Evolutionary conservation across 2,113 vertebrate species (phyloP), one percentile per base, ranked within the genome.

Genomic region (Lycocorax pyrrhopterus): DNA sequence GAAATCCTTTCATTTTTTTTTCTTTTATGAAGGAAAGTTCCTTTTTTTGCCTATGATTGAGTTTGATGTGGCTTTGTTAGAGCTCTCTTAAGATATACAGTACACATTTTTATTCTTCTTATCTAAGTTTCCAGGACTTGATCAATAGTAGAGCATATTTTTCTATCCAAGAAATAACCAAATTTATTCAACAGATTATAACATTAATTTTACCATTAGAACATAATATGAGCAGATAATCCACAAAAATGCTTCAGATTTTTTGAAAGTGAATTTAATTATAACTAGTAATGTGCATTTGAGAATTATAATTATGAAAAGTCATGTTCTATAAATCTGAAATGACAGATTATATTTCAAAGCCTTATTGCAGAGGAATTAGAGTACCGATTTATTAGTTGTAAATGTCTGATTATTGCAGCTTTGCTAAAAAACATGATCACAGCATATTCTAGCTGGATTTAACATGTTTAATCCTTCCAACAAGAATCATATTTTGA

Each of bases 321-420:
- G 96, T 96, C 97, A 87, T 98, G 97, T 98, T 98, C 97, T 97
- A 71, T 97, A 97, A 95, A 96, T 97, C 97, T 97, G 96, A 97
- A 98, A 98, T 95, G 98, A 97, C 97, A 98, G 97, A 98, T 98
- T 98, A 97, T 97, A 97, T 98, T 98, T 98, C 97, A 97, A 97
- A 98, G 97, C 96, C 97, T 98, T 98, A 98, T 97, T 97, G 97
- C 96, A 83, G 83, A 96, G 96, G 98, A 98, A 98, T 98, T 98
- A 98, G 95, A 97, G 90, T 75, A 82, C 96, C 30, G 91, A 97
- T 98, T 98, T 98, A 98, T 98, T 98, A 97, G 97, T 98, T 97
- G 97, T 98, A 98, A 98, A 97, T 96, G 97, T 98, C 94, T 96
- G 97, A 97, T 97, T 97, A 98, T 97, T 97, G 92, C 90, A 96